Conservation (phyloP, 2,113 vertebrate species). For the Arenaria interpres region DNA sequence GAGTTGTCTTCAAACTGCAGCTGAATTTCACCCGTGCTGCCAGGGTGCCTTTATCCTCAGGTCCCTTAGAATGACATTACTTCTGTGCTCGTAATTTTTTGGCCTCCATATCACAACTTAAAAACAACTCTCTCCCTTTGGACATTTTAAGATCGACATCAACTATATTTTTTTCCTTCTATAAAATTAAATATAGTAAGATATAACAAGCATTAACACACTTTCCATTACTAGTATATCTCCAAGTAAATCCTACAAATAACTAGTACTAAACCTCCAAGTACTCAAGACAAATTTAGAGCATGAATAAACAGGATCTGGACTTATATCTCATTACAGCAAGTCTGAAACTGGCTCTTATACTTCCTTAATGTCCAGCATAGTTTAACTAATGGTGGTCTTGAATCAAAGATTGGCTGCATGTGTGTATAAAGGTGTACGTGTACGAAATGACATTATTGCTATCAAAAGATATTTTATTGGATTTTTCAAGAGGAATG, state of each 20-base stretch:
- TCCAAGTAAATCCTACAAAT: not conserved
- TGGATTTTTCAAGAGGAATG: not conserved
- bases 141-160: not conserved
- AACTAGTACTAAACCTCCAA: not conserved
- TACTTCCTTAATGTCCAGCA: not conserved
- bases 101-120: not conserved
- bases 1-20: not conserved
- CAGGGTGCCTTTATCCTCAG: not conserved
- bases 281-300: not conserved
- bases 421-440: not conserved
- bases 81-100: not conserved
- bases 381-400: not conserved
- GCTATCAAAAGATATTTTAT: not conserved
- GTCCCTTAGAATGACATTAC: not conserved
- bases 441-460: not conserved
- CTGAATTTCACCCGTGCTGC: not conserved
- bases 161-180: not conserved
- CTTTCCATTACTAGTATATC: not conserved
- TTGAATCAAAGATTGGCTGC: not conserved
- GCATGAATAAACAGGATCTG: not conserved
- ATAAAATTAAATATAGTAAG: not conserved
- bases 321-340: not conserved
- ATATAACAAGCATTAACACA: not conserved
- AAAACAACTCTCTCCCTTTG: not conserved
- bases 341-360: not conserved